Conservation (phyloP, 1,140 invertebrate genomes). For the Diabrotica virgifera region DNA sequence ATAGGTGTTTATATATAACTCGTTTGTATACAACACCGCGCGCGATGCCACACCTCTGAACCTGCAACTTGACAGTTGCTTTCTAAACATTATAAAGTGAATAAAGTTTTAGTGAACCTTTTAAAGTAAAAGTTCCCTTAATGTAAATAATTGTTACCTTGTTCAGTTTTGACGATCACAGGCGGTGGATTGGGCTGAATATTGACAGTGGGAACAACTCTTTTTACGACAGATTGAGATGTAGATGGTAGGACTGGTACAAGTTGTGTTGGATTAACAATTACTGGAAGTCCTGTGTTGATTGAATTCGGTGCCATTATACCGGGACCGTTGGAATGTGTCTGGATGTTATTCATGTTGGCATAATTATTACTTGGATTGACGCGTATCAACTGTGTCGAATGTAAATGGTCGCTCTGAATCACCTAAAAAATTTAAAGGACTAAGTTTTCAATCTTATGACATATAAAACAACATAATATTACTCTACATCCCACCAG, state of each 20-base stretch:
- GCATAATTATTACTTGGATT: constrained; percentile 26
- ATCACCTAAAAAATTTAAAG: constrained; percentile 35
- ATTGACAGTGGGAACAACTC: constrained; percentile 28
- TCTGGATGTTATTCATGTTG: constrained; percentile 28
- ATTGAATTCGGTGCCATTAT: constrained; percentile 26
- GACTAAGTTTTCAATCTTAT: not conserved
- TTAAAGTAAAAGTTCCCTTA: not conserved
- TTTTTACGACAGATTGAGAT: constrained; percentile 42
- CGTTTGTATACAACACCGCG: no score
- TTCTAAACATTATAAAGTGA: not conserved
- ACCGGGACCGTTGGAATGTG: constrained; percentile 27
- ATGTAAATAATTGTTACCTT: constrained; percentile 10
- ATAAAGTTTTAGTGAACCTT: not conserved
- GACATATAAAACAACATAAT: not conserved
- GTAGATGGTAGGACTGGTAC: constrained; percentile 61
- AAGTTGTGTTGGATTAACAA: constrained; percentile 69
- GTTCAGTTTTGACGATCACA: constrained; percentile 33
- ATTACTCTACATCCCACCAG: no score
- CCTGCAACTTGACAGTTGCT: no score
- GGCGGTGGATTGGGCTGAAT: constrained; percentile 25
- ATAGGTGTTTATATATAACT: no score
- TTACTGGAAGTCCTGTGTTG: constrained; percentile 57
- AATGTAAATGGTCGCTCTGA: constrained; percentile 39
- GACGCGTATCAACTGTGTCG: constrained; percentile 31
- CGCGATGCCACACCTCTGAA: no score